phyloP scores from a whole-genome alignment of 2,888 invertebrate species.

The Tethea ocularis region DNA sequence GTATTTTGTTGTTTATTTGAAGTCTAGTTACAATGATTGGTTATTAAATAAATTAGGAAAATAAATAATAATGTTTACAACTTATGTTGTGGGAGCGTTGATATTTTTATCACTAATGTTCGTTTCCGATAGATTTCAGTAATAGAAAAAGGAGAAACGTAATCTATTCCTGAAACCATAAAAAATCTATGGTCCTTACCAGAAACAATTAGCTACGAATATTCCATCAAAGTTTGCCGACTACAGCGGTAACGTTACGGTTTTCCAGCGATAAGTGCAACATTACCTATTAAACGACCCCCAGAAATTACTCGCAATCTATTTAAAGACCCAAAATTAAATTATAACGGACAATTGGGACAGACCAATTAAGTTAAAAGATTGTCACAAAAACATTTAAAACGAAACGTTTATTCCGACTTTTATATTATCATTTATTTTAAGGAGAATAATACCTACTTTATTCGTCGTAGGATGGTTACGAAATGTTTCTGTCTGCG shows the following conservation, averaged over 20 bases:
- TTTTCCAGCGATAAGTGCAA: conserved; percentile 21
- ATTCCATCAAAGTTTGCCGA: background rate
- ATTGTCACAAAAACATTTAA: conserved; percentile 34
- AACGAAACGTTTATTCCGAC: conserved; percentile 18
- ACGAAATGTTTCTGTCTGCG: background rate
- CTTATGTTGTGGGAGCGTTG: no score
- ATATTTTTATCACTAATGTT: no score
- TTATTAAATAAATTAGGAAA: no score
- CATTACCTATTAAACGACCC: conserved; percentile 34
- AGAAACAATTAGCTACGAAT: background rate
- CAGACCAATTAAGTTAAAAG: conserved; percentile 37
- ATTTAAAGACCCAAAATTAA: conserved; percentile 42
- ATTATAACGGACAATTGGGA: conserved; percentile 39
- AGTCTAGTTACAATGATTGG: no score
- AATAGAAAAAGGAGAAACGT: no score
- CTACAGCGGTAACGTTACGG: background rate
- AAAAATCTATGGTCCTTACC: background rate
- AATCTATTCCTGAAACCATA: no score
- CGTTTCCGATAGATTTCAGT: no score
- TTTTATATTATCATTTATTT: conserved; percentile 5
- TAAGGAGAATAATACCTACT: background rate
- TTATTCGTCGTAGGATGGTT: background rate
- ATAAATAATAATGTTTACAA: no score
- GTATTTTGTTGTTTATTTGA: no score
- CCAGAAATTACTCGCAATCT: conserved; percentile 36